phyloP scores from a whole-genome alignment of 2,797 vertebrate species.

The Parauchenoglanis ngamensis region DNA sequence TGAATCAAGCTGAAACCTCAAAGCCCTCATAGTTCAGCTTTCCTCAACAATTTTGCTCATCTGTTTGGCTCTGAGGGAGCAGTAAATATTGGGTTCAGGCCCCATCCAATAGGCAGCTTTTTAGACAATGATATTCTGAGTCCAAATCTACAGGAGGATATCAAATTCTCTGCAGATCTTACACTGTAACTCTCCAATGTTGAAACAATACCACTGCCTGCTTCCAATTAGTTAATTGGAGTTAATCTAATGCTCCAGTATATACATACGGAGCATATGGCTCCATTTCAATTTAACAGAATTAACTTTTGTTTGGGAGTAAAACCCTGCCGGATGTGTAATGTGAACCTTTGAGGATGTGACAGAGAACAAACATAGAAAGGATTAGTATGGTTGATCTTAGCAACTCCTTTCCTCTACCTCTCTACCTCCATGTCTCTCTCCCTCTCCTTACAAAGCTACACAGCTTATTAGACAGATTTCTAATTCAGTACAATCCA shows the following conservation, averaged over 20 bases:
- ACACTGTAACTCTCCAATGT: slow-evolving; percentile 66
- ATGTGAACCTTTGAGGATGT: slow-evolving; percentile 79
- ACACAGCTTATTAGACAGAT: slow-evolving; percentile 16
- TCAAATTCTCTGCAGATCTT: slow-evolving; percentile 51
- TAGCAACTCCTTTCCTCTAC: slow-evolving; percentile 63
- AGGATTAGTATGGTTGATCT: slow-evolving; percentile 77
- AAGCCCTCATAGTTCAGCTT: slow-evolving; percentile 36
- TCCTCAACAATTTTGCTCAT: slow-evolving; percentile 35
- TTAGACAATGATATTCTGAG: slow-evolving; percentile 43
- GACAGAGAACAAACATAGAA: slow-evolving; percentile 76
- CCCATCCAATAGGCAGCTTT: slow-evolving; percentile 15
- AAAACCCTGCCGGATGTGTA: slow-evolving; percentile 79
- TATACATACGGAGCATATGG: slow-evolving; percentile 78
- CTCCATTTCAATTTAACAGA: slow-evolving; percentile 83
- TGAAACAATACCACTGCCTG: slow-evolving; percentile 73
- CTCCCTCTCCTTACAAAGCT: slow-evolving; percentile 47
- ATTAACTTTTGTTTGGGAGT: slow-evolving; percentile 82
- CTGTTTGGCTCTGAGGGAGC: slow-evolving; percentile 24
- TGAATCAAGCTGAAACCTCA: slow-evolving; percentile 52
- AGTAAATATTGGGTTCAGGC: slow-evolving; percentile 35
- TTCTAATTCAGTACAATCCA: not conserved
- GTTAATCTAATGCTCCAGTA: slow-evolving; percentile 80
- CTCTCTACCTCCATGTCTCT: slow-evolving; percentile 36
- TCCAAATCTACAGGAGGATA: slow-evolving; percentile 41
- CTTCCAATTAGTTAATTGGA: slow-evolving; percentile 82